A percentile compares a stretch with the other conserved stretches of the same genome.
phyloP scores from a whole-genome alignment of 2,113 vertebrate genomes.

The Menidia beryllina region DNA sequence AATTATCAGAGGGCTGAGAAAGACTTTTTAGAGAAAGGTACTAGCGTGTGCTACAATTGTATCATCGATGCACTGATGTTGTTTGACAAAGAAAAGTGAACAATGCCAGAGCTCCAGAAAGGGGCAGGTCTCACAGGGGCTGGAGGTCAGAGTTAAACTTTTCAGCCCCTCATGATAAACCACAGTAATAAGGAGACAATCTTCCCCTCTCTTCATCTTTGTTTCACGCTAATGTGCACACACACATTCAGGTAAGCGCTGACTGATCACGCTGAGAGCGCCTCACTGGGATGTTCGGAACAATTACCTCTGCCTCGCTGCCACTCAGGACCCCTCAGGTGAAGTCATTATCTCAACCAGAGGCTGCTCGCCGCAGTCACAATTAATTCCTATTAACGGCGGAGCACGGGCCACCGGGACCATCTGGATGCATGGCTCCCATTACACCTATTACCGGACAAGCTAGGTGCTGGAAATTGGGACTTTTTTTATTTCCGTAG shows the following conservation, averaged over 20 bases:
- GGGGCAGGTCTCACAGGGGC: neutral
- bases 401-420: constrained; percentile 34
- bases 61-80: neutral
- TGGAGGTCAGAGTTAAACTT: neutral
- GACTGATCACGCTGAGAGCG: constrained; percentile 63
- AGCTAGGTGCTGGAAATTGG: constrained; percentile 3
- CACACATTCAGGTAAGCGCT: constrained; percentile 17
- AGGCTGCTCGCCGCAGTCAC: constrained; percentile 61
- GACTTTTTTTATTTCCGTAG: constrained; percentile 23
- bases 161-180: neutral
- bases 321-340: constrained; percentile 73
- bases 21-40: too few species aligned
- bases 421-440: constrained; percentile 37
- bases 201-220: constrained; percentile 20
- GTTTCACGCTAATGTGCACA: constrained; percentile 10
- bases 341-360: constrained; percentile 77
- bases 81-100: neutral
- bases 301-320: constrained; percentile 75
- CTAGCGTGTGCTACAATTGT: too few species aligned
- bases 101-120: neutral
- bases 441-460: constrained; percentile 49
- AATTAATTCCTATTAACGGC: constrained; percentile 71
- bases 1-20: too few species aligned
- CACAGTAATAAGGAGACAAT: constrained; percentile 13
- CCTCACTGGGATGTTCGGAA: constrained; percentile 77